These are phyloP conservation scores for Bradysia coprophila DNA, from an alignment of 1,140 invertebrate genomes.

Conservation along the genomic window DNA sequence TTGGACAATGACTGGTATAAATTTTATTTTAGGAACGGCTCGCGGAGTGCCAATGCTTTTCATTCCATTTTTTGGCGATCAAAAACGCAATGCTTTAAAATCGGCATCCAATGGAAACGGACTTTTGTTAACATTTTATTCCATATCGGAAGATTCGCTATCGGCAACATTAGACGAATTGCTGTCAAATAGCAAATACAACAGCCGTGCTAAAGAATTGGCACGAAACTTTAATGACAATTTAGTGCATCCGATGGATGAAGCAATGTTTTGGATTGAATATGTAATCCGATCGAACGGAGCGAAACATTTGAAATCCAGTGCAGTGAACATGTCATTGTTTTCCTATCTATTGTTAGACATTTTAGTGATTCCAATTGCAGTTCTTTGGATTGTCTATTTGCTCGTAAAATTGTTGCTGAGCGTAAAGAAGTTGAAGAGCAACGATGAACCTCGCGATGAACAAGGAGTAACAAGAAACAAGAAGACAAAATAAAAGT, in stretches of 20 bases:
- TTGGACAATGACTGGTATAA: background rate
- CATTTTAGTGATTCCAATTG: background rate
- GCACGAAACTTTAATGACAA: conserved; percentile 32
- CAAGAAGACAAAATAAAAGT: no score
- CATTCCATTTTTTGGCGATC: conserved; percentile 41
- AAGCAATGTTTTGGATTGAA: conserved; percentile 39
- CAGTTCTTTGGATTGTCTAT: no score
- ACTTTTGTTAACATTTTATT: conserved; percentile 9
- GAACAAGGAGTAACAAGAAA: no score
- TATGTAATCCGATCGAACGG: conserved; percentile 36
- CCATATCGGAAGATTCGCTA: conserved; percentile 19
- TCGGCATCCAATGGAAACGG: background rate
- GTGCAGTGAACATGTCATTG: conserved; percentile 31
- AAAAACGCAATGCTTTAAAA: conserved; percentile 14
- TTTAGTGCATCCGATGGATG: conserved; percentile 27
- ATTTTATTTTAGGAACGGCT: conserved; percentile 5
- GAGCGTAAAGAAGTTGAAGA: no score
- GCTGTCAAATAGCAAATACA: conserved; percentile 24
- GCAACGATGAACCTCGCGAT: no score
- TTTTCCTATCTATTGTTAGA: conserved; percentile 9
- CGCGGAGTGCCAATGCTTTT: conserved; percentile 43
- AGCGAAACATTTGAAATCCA: conserved; percentile 31
- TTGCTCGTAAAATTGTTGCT: no score
- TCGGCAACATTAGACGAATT: conserved; percentile 20
- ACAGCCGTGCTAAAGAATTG: conserved; percentile 20